Evolutionary conservation across 2,797 vertebrate genomes (phyloP), one percentile per base, ranked within the genome.

Genomic region (Centropyge bicolor): DNA sequence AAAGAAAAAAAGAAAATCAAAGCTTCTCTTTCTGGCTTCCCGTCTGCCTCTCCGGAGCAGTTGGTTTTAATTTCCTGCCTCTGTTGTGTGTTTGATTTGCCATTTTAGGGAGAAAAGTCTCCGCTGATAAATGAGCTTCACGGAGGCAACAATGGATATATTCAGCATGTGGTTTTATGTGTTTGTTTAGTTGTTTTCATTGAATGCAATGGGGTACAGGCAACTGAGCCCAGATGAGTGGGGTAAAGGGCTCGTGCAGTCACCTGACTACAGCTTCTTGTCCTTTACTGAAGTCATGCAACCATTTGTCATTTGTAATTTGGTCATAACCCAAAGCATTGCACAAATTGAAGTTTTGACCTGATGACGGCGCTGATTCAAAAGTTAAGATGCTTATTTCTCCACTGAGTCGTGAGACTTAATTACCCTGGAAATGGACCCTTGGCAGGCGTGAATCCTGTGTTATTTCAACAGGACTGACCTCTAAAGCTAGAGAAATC

Each of bases 1-100:
- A 60, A 43, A 68, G 43, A 77, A 62, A 64, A 46, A 20, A 60
- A 45, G 63, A 57, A 80, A 88, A 85, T 83, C 84, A 80, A 82
- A 89, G 72, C 70, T 68, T 36, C 77, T 77, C 65, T 83, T 76
- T 87, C 70, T 71, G 76, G 51, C 74, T 85, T 74, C 59, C 73
- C 43, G 49, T 73, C 22, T 2, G 36, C 57, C 52, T 79, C 80
- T 69, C 45, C 80, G 72, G 74, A 89, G 70, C 90, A 91, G 86
- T 93, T 93, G 91, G 78, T 90, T 93, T 92, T 87, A 80, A 94
- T 94, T 95, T 94, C 81, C 89, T 80, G 78, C 89, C 81, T 88
- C 78, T 84, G 81, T 49, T 77, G 67, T 75, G 84, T 75, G 69
- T 88, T 83, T 87, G 68, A 85, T 85, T 85, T 79, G 51, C 82